Evolutionary conservation across 1,140 invertebrate species (phyloP), one percentile per base, ranked within the genome.

Genomic region (Drosophila orosa): DNA sequence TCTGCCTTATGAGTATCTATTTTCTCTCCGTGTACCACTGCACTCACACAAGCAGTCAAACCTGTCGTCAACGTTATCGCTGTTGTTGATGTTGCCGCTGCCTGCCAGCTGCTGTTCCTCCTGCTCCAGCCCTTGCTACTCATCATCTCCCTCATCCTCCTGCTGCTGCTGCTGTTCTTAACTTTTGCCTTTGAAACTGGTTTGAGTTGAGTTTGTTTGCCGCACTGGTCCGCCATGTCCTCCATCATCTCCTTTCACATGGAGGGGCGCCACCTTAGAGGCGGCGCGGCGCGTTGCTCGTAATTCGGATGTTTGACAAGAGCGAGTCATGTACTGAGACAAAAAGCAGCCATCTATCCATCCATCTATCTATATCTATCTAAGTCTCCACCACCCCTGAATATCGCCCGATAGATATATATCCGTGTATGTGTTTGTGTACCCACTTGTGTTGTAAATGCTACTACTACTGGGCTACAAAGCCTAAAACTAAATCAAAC

Each of bases 131-230:
- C 29, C 12, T 19, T 13, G 39, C 62, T 37, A 9, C 62, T 60
- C 24, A 10, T 57, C 9, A 25, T 15, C 33, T 25, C 40, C 33
- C n/a, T 5, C 13, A 33, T 40, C 13, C 58, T 67, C 4, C 25
- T 17, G 9, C 31, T 58, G 13, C 25, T 44, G 35, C 17, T 71
- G 33, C 50, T 66, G 80, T 77, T 85, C 61, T 63, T 67, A 86
- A 85, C 82, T 85, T 76, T 87, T 80, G 83, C 75, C 83, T 79
- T 61, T 73, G 59, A 87, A 86, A 86, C 83, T 59, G 85, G 83
- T 86, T 85, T 86, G 58, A 74, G 48, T 65, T 78, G 61, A 65
- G 42, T 65, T 55, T 76, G 71, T 50, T 60, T 44, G 56, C 39
- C 57, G 50, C 47, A 27, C 61, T 24, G 27, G 61, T 39, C 45